phyloP scores from a whole-genome alignment of 2,113 vertebrate genomes.

The Chamaea fasciata region DNA sequence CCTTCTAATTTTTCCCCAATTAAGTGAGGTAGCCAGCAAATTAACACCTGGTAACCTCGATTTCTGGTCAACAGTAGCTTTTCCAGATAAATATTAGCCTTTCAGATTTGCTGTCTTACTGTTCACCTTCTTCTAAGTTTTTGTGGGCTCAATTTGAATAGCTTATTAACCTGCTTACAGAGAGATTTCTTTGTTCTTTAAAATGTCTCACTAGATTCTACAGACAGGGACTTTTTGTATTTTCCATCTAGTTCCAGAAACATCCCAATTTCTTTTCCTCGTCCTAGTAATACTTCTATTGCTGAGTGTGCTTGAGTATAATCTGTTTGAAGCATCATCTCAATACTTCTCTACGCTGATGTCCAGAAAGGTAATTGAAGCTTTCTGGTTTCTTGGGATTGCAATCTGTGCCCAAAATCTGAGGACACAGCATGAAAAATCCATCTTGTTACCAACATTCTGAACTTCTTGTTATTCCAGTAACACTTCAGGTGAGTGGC shows the following conservation, averaged over 20 bases:
- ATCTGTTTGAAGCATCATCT: neutral
- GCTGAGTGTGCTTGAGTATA: neutral
- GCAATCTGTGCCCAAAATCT: neutral
- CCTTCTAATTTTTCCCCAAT: neutral
- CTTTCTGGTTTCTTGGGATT: neutral
- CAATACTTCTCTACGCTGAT: neutral
- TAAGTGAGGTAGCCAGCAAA: neutral
- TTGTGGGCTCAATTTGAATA: neutral
- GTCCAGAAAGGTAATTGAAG: neutral
- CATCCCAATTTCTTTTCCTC: neutral
- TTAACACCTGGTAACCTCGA: conserved; percentile 22
- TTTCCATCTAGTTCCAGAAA: neutral
- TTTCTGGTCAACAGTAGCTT: neutral
- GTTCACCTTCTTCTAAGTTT: neutral
- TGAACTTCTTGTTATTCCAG: neutral
- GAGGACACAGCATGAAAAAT: neutral
- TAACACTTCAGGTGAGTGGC: neutral
- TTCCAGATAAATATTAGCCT: neutral
- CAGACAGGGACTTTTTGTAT: neutral
- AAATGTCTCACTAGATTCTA: neutral
- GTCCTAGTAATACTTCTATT: neutral
- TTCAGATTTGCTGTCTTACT: neutral
- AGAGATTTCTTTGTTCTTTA: conserved; percentile 2
- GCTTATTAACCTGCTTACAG: neutral
- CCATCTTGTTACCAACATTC: neutral